Conservation (phyloP, 2,888 invertebrate genomes). For the Eupsilia transversa region DNA sequence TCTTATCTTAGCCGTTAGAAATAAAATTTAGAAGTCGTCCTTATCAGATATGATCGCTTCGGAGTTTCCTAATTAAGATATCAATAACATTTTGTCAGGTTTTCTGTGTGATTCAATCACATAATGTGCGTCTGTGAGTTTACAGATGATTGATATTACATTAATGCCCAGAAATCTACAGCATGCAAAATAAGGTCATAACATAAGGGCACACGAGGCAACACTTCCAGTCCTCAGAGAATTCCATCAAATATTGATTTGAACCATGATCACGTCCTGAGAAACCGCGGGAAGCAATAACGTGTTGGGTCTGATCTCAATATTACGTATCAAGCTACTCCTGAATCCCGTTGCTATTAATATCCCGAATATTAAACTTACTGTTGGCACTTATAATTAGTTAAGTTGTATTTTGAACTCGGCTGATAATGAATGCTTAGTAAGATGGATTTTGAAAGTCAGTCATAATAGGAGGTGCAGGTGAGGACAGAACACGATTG, state of each 20-base stretch:
- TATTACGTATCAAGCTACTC: constrained; percentile 18
- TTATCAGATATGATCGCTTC: no score
- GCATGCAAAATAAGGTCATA: neutral
- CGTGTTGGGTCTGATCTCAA: constrained; percentile 17
- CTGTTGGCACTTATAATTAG: neutral
- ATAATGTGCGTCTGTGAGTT: no score
- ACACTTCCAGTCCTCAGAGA: neutral
- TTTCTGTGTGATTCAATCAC: neutral
- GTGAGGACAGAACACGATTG: neutral
- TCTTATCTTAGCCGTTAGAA: no score
- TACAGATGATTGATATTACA: neutral
- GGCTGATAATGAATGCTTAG: neutral
- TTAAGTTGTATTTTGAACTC: neutral
- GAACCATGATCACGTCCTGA: neutral
- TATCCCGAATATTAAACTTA: constrained; percentile 19
- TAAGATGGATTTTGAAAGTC: neutral
- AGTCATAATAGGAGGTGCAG: no score
- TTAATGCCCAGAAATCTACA: neutral
- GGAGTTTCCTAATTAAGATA: no score
- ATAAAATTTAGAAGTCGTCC: no score
- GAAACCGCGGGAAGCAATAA: constrained; percentile 44
- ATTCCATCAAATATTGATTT: constrained; percentile 10
- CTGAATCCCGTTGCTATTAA: constrained; percentile 7
- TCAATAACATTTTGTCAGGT: no score
- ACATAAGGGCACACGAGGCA: neutral